Percentiles rank a stretch among this genome's conserved stretches.
Evolutionary conservation across 2,888 invertebrate genomes (phyloP).

Genomic region (Poecilobothrus nobilitatus): DNA sequence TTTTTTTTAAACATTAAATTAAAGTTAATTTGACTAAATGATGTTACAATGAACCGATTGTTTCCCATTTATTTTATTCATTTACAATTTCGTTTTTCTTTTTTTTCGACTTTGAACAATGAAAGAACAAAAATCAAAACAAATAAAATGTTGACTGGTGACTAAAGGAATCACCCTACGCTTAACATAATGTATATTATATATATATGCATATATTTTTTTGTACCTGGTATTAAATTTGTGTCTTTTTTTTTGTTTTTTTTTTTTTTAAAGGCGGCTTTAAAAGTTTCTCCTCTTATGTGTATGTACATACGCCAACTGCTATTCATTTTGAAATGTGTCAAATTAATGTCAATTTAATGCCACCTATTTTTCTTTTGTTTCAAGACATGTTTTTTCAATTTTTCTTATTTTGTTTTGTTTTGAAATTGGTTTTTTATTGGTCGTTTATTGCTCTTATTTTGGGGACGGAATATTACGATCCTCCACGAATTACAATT

Average conservation of each 20-base stretch:
- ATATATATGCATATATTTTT: background rate
- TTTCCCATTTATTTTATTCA: background rate
- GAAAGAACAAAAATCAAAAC: too few species aligned
- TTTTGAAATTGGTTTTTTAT: background rate
- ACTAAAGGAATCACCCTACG: background rate
- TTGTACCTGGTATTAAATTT: background rate
- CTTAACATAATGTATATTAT: background rate
- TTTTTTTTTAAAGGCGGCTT: background rate
- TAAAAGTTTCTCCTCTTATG: background rate
- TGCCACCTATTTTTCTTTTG: constrained; percentile 6
- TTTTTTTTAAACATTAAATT: background rate
- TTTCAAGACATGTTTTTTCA: background rate
- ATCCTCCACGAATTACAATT: too few species aligned
- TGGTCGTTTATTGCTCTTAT: background rate
- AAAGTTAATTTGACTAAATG: background rate
- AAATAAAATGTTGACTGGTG: too few species aligned
- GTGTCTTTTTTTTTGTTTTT: background rate
- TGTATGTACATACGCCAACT: background rate
- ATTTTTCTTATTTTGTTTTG: background rate
- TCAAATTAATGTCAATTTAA: constrained; percentile 6
- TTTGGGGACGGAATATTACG: background rate
- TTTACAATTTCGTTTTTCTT: too few species aligned
- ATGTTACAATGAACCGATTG: background rate
- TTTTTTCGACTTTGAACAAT: too few species aligned
- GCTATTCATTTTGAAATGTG: constrained; percentile 6